These are phyloP conservation scores for Dendrophyllia cribrosa DNA, from an alignment of 64 coral and sea anemone species.

Conservation along the genomic window DNA sequence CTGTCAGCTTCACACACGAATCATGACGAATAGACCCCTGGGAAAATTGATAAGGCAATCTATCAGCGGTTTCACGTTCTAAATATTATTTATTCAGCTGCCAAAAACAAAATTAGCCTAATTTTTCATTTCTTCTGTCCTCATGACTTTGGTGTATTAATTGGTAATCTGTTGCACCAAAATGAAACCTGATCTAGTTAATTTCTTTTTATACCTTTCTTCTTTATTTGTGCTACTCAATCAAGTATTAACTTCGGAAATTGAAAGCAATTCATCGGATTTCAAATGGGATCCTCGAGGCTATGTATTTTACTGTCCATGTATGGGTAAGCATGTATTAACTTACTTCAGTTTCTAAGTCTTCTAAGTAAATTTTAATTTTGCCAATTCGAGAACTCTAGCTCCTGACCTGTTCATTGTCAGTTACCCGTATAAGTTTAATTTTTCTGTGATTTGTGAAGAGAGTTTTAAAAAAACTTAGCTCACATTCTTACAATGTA, in stretches of 20 bases:
- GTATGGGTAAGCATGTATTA: slow-evolving; percentile 85
- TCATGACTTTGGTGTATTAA: background rate
- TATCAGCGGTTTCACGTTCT: background rate
- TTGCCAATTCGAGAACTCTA: background rate
- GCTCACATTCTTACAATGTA: too few relatives aligned
- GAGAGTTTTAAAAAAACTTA: too few relatives aligned
- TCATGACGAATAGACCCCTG: background rate
- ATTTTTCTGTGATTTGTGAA: too few relatives aligned
- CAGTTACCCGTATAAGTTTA: too few relatives aligned
- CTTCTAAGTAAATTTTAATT: background rate
- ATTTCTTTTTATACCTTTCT: background rate
- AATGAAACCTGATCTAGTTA: background rate
- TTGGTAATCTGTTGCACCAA: background rate
- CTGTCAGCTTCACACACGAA: background rate
- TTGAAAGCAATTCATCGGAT: slow-evolving; percentile 17
- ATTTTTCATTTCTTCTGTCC: background rate
- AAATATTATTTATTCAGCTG: too few relatives aligned
- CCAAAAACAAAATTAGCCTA: too few relatives aligned
- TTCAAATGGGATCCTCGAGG: slow-evolving; percentile 74
- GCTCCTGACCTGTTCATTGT: too few relatives aligned
- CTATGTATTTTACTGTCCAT: slow-evolving; percentile 96
- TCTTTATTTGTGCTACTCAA: background rate
- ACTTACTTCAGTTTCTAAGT: background rate
- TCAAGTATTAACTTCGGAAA: background rate
- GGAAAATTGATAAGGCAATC: background rate